Percentiles rank a stretch among this genome's conserved stretches.
phyloP scores from a whole-genome alignment of 2,113 vertebrate genomes.

The Cynoglossus semilaevis region DNA sequence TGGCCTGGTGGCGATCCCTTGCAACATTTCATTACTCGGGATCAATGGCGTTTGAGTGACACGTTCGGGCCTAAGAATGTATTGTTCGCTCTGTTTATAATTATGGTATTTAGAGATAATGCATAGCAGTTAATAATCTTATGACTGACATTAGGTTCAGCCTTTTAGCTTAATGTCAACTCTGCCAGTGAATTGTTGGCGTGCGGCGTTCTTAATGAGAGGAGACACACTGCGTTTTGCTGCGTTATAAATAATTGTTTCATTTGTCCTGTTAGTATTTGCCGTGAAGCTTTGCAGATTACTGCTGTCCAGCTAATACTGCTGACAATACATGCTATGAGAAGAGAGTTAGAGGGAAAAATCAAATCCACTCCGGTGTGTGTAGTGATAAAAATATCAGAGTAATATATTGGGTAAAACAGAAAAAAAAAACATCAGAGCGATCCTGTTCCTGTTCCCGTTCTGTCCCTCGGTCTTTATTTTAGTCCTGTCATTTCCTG shows the following conservation, averaged over 20 bases:
- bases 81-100: constrained; percentile 31
- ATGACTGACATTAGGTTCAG: constrained; percentile 15
- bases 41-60: constrained; percentile 56
- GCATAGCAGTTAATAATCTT: constrained; percentile 21
- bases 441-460: too few species aligned
- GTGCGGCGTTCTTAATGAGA: constrained; percentile 10
- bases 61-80: constrained; percentile 27
- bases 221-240: constrained; percentile 2
- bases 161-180: constrained; percentile 20
- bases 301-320: constrained; percentile 64
- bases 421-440: constrained; percentile 22
- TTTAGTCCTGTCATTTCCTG: neutral
- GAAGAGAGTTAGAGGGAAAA: constrained; percentile 62
- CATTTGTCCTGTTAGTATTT: constrained; percentile 33
- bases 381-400: constrained; percentile 66
- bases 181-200: constrained; percentile 8
- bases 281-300: constrained; percentile 44
- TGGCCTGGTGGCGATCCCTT: constrained; percentile 44
- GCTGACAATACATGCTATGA: constrained; percentile 59
- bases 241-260: constrained; percentile 22
- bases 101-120: constrained; percentile 33
- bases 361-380: constrained; percentile 59
- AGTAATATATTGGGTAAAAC: constrained; percentile 61
- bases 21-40: constrained; percentile 53
- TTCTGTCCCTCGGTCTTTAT: neutral